Evolutionary conservation across 1,140 invertebrate species (phyloP).

Genomic region (Drosophila nigrodunni): DNA sequence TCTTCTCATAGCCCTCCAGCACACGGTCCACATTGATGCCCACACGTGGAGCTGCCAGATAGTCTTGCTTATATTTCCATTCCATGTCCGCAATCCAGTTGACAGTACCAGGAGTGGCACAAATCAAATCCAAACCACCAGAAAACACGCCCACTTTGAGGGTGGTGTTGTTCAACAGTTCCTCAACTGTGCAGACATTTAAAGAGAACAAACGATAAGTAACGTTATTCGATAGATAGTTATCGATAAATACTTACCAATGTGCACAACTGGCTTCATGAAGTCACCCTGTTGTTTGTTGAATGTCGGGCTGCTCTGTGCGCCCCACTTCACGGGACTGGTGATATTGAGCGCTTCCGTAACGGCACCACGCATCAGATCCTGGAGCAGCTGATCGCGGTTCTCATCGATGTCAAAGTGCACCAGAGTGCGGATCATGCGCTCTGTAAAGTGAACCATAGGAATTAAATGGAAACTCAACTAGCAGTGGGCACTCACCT

Average conservation of each 20-base stretch:
- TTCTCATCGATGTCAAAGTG: slow-evolving; percentile 74
- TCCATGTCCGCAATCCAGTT: slow-evolving; percentile 90
- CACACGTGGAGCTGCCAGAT: slow-evolving; percentile 85
- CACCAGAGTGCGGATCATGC: slow-evolving; percentile 80
- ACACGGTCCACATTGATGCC: slow-evolving; percentile 86
- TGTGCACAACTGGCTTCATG: slow-evolving; percentile 92
- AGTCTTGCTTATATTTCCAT: slow-evolving; percentile 87
- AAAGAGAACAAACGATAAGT: not conserved
- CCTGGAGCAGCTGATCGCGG: slow-evolving; percentile 82
- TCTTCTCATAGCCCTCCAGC: slow-evolving; percentile 89
- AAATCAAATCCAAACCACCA: slow-evolving; percentile 89
- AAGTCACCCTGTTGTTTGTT: slow-evolving; percentile 88
- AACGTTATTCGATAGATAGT: not conserved
- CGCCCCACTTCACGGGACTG: slow-evolving; percentile 87
- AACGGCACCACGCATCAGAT: slow-evolving; percentile 90
- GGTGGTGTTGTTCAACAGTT: slow-evolving; percentile 88
- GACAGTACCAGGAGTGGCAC: slow-evolving; percentile 88
- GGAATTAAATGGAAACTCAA: not conserved
- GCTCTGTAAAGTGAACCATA: slow-evolving; percentile 36
- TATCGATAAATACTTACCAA: slow-evolving; percentile 85
- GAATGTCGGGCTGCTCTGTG: slow-evolving; percentile 88
- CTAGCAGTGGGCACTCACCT: slow-evolving; percentile 10
- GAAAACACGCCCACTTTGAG: slow-evolving; percentile 79
- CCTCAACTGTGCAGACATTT: slow-evolving; percentile 86
- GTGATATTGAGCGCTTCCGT: slow-evolving; percentile 88